Evolutionary conservation across 2,888 invertebrate genomes (phyloP).

Genomic region (Syrista parreyssii): DNA sequence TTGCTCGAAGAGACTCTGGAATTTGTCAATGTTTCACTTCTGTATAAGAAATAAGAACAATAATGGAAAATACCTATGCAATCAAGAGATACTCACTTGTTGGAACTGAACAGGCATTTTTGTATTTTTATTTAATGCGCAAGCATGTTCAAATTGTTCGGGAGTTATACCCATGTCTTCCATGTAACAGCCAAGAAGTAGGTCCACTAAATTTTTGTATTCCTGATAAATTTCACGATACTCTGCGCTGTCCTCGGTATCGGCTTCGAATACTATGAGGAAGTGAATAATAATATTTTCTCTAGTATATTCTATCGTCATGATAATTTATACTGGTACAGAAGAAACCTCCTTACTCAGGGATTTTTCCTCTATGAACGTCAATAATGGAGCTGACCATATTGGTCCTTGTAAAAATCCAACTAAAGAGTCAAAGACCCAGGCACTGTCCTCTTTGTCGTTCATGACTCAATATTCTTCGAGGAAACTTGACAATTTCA

Average conservation of each 20-base stretch:
- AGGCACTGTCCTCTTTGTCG: conserved; percentile 75
- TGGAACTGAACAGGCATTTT: conserved; percentile 70
- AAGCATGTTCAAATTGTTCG: conserved; percentile 88
- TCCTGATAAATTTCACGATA: conserved; percentile 84
- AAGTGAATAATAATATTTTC: conserved; percentile 17
- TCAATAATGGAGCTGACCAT: conserved; percentile 91
- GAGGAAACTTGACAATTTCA: not conserved
- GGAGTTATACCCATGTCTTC: conserved; percentile 90
- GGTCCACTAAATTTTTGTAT: conserved; percentile 91
- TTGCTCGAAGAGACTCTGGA: conserved; percentile 75
- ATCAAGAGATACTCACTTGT: conserved; percentile 60
- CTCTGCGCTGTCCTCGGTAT: conserved; percentile 78
- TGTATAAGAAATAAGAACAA: not conserved
- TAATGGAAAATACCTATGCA: not conserved
- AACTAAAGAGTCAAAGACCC: conserved; percentile 93
- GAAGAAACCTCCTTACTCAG: conserved; percentile 74
- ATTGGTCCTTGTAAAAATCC: conserved; percentile 92
- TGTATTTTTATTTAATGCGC: conserved; percentile 67
- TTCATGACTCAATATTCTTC: conserved; percentile 34
- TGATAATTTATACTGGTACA: not conserved
- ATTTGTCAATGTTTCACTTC: conserved; percentile 8
- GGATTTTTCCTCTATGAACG: conserved; percentile 93
- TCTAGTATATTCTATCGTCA: conserved; percentile 21
- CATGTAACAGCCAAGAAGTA: conserved; percentile 91
- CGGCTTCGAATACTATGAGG: conserved; percentile 87